Conservation (phyloP, 2,797 vertebrate species). For the Rhabdomys pumilio region DNA sequence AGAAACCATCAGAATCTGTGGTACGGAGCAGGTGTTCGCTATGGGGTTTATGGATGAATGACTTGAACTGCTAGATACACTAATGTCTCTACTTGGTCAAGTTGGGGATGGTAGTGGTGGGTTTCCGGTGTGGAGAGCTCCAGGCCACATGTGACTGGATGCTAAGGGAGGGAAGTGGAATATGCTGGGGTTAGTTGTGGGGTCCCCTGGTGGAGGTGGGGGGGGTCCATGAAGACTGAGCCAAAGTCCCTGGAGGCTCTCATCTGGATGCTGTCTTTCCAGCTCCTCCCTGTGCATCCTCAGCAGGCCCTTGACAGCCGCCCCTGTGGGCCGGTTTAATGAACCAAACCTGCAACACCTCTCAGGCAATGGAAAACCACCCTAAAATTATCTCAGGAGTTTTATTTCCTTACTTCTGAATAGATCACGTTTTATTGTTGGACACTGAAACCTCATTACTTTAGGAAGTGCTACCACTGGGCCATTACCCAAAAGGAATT, state of each 20-base stretch:
- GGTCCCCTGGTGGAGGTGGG: rapidly evolving
- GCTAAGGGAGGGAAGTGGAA: not conserved
- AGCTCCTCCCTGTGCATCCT: not conserved
- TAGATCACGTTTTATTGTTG: constrained; percentile 84
- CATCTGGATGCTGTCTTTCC: not conserved
- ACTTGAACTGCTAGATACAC: rapidly evolving
- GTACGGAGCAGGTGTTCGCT: rapidly evolving
- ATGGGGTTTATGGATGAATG: rapidly evolving
- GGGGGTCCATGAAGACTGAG: not conserved
- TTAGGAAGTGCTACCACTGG: constrained; percentile 75
- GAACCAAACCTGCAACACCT: constrained; percentile 33
- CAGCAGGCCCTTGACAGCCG: not conserved
- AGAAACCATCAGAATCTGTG: not conserved
- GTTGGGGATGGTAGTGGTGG: rapidly evolving
- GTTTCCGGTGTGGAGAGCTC: not conserved
- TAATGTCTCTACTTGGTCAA: no score
- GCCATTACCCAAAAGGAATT: constrained; percentile 81
- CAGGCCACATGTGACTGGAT: not conserved
- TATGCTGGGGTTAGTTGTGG: not conserved
- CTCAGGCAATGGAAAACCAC: constrained; percentile 74
- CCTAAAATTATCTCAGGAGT: constrained; percentile 74
- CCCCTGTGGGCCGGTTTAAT: not conserved
- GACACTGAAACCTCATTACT: constrained; percentile 82
- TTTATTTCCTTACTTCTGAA: constrained; percentile 79
- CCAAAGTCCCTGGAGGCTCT: not conserved